phyloP scores from a whole-genome alignment of 1,140 invertebrate species.

The Ladona fulva region DNA sequence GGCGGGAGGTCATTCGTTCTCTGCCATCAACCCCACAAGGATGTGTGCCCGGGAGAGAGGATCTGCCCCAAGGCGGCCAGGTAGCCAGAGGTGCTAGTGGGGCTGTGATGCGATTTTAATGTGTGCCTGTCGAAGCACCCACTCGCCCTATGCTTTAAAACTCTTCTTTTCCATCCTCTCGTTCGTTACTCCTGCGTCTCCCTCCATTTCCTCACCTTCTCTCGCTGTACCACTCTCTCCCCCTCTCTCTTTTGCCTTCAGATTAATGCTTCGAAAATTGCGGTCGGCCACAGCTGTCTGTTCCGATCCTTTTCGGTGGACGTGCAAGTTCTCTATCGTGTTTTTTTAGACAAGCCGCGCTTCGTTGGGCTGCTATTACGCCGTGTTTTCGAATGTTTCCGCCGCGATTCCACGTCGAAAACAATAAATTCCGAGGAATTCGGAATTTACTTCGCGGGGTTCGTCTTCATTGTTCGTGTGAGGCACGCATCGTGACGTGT shows the following conservation, averaged over 20 bases:
- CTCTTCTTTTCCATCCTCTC: not conserved
- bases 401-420: no score
- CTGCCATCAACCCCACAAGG: not conserved
- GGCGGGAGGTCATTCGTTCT: not conserved
- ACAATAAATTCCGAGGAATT: no score
- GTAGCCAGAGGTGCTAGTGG: not conserved
- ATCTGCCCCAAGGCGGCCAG: not conserved
- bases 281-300: not conserved
- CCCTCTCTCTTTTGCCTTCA: not conserved
- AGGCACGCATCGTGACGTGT: no score
- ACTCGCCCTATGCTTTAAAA: not conserved
- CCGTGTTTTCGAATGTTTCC: no score
- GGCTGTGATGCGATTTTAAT: constrained; percentile 1
- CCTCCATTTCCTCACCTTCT: not conserved
- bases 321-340: no score
- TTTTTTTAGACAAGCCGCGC: no score
- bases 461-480: no score
- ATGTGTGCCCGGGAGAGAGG: not conserved
- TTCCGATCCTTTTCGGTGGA: no score
- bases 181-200: not conserved
- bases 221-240: not conserved
- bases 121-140: not conserved
- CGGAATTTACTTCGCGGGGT: no score
- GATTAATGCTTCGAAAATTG: constrained; percentile 7
- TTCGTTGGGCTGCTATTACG: no score